Evolutionary conservation across 1,140 invertebrate species (phyloP), one percentile per base, ranked within the genome.

Genomic region (Drosophila nasuta): DNA sequence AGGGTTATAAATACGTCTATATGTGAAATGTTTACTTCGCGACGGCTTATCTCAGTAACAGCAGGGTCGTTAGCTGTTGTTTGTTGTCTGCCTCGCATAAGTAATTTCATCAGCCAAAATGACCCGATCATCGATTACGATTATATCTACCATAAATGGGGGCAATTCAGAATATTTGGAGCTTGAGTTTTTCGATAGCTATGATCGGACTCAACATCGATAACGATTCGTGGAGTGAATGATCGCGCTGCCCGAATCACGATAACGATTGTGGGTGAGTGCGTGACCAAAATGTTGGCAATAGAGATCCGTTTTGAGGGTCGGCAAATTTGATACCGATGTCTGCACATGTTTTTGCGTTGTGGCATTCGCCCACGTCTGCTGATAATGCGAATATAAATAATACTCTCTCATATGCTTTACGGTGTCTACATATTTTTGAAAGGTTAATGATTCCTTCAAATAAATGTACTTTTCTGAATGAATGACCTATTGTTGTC

Each of bases 1-100:
- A 41, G 41, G 65, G 54, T 52, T 58, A 67, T 67, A 49, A 67
- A 67, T 67, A 67, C 45, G 17, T 15, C 43, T 58, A 67, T 58
- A 67, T 67, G 45, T 56, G 15, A 28, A 67, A 67, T 63, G 59
- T 63, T 63, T 63, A 63, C 51, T 54, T 30, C 28, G 28, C 28
- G 30, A 3, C n/a, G 8, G 5, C n/a, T 54, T 54, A 54, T 54
- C 51, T 15, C 5, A 33, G 28, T 54, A 28, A 30, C 7, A 13
- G 51, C 30, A 33, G 51, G 30, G 51, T 54, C 51, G 51, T 54
- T 54, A 54, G 51, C 51, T 54, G 51, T 52, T 52, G 49, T 54
- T 54, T 54, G 51, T 54, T 54, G 51, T 33, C 51, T 54, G 51
- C 13, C 30, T 54, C 51, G 51, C 13, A 33, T 54, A 30, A 54